Percentiles rank a stretch among this genome's conserved stretches.
Evolutionary conservation across 2,113 vertebrate genomes (phyloP).

Genomic region (Athene cunicularia): DNA sequence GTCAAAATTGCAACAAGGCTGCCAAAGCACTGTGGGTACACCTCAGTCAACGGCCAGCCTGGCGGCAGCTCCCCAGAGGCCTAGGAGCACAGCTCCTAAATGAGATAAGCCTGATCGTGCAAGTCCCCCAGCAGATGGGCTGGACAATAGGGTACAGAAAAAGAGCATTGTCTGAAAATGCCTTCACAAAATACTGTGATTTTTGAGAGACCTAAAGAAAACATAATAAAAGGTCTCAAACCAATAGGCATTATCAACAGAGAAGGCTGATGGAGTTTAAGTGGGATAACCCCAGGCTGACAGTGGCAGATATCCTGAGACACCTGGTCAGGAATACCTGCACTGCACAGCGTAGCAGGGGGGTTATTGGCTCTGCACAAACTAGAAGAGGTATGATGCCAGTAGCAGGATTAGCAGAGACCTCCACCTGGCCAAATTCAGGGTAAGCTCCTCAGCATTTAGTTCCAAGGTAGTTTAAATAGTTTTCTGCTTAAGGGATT

Average conservation of each 20-base stretch:
- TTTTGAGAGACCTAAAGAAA: neutral
- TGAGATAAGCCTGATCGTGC: accelerated
- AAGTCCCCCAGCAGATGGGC: neutral
- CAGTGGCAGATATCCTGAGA: neutral
- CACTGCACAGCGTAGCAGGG: accelerated
- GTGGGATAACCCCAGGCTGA: neutral
- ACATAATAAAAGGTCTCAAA: neutral
- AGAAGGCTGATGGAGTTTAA: constrained; percentile 9
- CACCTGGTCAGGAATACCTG: constrained; percentile 29
- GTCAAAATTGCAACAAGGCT: neutral
- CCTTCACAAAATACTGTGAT: neutral
- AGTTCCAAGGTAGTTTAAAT: constrained; percentile 30
- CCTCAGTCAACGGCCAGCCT: neutral
- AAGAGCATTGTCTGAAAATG: accelerated
- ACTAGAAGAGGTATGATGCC: neutral
- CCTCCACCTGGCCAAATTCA: constrained; percentile 10
- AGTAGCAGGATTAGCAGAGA: neutral
- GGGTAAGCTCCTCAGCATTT: constrained; percentile 37
- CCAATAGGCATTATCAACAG: neutral
- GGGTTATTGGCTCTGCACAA: accelerated
- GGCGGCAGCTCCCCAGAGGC: accelerated
- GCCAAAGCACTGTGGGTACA: neutral
- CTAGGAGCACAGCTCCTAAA: neutral
- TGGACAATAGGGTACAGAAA: neutral
- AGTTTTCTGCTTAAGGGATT: constrained; percentile 38